These are phyloP conservation scores for Cololabis saira DNA, from an alignment of 2,113 vertebrate genomes.

Conservation along the genomic window DNA sequence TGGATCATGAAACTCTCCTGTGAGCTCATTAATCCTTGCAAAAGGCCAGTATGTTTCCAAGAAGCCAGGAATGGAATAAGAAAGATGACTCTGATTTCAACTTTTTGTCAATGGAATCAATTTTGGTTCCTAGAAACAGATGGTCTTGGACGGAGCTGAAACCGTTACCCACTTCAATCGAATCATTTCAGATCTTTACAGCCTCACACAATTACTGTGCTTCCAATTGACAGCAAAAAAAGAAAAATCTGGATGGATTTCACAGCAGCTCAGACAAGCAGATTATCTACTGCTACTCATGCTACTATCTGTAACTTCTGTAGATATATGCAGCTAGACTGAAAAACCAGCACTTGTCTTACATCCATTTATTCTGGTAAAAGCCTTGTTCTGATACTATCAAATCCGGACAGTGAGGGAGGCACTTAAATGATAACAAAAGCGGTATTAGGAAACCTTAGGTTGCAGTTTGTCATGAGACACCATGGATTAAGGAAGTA, in stretches of 20 bases:
- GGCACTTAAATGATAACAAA: no score
- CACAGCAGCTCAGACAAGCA: background rate
- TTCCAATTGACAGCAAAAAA: background rate
- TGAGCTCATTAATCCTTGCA: constrained; percentile 80
- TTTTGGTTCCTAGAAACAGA: constrained; percentile 46
- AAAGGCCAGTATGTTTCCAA: constrained; percentile 74
- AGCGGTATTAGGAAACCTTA: no score
- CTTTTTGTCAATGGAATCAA: constrained; percentile 58
- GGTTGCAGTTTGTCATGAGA: no score
- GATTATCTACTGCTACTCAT: background rate
- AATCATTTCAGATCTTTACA: constrained; percentile 47
- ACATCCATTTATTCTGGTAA: no score
- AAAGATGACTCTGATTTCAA: constrained; percentile 70
- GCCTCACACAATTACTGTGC: constrained; percentile 16
- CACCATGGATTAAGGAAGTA: no score
- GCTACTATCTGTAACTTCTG: no score
- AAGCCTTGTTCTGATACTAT: no score
- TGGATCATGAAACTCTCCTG: constrained; percentile 79
- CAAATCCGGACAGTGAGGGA: no score
- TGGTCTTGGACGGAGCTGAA: constrained; percentile 31
- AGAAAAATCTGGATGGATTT: background rate
- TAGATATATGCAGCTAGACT: no score
- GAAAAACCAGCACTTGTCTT: no score
- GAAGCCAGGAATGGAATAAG: constrained; percentile 72
- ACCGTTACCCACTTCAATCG: constrained; percentile 45